These are phyloP conservation scores for Petrocephalus microphthalmus DNA, from an alignment of 2,113 vertebrate species.

Conservation along the genomic window DNA sequence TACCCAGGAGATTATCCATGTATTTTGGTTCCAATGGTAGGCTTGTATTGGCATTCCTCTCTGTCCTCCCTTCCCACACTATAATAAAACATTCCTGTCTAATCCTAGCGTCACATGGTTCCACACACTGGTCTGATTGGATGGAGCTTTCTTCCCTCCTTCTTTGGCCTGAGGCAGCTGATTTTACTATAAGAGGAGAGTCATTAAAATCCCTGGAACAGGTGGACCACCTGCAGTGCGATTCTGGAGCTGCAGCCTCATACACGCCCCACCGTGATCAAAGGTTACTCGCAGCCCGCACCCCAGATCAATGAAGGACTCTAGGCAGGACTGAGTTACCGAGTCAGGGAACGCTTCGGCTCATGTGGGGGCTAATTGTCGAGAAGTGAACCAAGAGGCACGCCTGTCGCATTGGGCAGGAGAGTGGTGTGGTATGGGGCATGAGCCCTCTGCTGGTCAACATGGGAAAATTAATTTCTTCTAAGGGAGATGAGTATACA, in stretches of 20 bases:
- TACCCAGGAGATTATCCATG: not conserved
- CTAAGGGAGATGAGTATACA: not conserved
- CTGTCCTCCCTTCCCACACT: not conserved
- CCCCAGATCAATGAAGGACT: not conserved
- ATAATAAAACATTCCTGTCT: not conserved
- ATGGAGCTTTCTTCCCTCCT: not conserved
- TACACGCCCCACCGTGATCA: not conserved
- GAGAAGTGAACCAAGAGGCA: not conserved
- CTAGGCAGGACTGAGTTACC: not conserved
- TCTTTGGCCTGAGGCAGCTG: not conserved
- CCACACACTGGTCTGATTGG: not conserved
- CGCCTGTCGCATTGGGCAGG: not conserved
- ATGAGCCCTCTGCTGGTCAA: not conserved
- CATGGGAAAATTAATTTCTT: not conserved
- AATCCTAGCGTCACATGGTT: not conserved
- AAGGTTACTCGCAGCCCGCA: not conserved
- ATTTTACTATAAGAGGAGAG: not conserved
- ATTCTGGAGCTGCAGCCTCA: not conserved
- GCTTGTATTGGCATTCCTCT: not conserved
- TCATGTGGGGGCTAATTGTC: not conserved
- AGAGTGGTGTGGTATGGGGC: not conserved
- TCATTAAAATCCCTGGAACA: not conserved
- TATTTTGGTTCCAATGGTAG: not conserved
- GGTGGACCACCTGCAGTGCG: not conserved
- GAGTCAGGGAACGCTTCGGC: not conserved